These are phyloP conservation scores for Osmerus eperlanus DNA, from an alignment of 2,113 vertebrate species.

Conservation along the genomic window DNA sequence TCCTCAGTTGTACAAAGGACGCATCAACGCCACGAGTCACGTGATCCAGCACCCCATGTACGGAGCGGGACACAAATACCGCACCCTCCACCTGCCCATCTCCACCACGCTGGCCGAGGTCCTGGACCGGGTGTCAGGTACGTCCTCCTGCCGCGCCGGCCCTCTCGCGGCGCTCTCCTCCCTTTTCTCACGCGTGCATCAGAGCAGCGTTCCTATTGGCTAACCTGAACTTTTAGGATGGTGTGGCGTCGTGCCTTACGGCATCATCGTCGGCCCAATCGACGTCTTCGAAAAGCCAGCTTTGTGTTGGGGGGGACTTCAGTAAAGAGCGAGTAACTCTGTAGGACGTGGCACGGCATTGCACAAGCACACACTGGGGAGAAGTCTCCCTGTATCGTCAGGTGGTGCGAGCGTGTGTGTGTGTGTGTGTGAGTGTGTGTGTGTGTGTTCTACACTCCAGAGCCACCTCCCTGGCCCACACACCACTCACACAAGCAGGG, in stretches of 20 bases:
- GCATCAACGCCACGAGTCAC: slow-evolving; percentile 98
- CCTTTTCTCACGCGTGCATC: neutral
- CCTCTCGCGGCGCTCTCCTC: no score
- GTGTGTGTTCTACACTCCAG: neutral
- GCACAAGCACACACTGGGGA: no score
- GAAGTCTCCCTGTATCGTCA: no score
- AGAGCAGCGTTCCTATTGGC: neutral
- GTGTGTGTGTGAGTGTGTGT: slow-evolving; percentile 1
- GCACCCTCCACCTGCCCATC: slow-evolving; percentile 94
- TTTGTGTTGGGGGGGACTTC: no score
- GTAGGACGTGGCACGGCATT: no score
- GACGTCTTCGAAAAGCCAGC: no score
- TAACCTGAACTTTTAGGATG: no score
- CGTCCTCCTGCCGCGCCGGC: slow-evolving; percentile 33
- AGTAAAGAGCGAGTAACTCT: no score
- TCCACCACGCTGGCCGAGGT: slow-evolving; percentile 96
- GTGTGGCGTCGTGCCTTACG: no score
- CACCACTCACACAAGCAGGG: neutral
- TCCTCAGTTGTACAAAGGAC: slow-evolving; percentile 91
- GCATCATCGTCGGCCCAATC: no score
- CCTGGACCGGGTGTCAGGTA: slow-evolving; percentile 95
- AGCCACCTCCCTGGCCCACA: neutral
- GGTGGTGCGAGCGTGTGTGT: neutral
- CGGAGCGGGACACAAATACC: slow-evolving; percentile 97
- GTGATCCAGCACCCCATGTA: slow-evolving; percentile 99